Base-by-base conservation (phyloP, 2,797 vertebrate species). In the Peromyscus nudipes region DNA sequence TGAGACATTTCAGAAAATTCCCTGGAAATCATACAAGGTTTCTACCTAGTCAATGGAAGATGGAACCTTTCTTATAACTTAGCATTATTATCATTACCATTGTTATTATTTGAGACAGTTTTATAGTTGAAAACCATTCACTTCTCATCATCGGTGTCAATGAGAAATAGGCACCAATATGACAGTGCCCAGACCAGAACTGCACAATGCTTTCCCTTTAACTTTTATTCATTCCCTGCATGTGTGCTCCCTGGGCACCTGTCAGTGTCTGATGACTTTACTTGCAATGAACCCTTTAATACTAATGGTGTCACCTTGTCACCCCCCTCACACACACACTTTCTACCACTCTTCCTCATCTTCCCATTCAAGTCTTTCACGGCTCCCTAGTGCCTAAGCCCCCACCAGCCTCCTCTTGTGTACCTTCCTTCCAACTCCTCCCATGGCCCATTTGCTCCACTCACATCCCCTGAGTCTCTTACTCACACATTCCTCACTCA, bases 1-100 rank as follows among this genome's bases (percentile, higher is more conserved):
- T 25, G 37, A 65, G 7, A 55, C 29, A 73, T 95, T 93, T 89
- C 92, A 25, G 93, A 93, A 95, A 92, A 94, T 82, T 64, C 69
- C 93, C 62, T 92, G 91, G 17, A 76, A 52, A 92, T 40, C 37
- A 71, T 9, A 21, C 29, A 57, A 94, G 2, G 5, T 23, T 65
- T 89, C 6, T 9, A 89, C 12, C 60, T 49, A 67, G 40, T 31
- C 60, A n/a, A 4, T 82, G 31, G 73, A 82, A 82, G 21, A 80
- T 77, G 19, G 62, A 31, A 55, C 5, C 2, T 43, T 52, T 60
- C 21, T 60, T 95, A 2, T 67, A 60, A 43, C 13, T 75, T 62
- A 31, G 23, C 40, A 25, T 60, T 89, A 60, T 60, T 60, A 75
- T 57, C 37, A 21, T 60, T 83, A 43, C 29, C 37, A 62, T 62